Percentiles rank a stretch among this genome's conserved stretches.
phyloP scores from a whole-genome alignment of 2,113 vertebrate species.

The Formicarius rufipectus region DNA sequence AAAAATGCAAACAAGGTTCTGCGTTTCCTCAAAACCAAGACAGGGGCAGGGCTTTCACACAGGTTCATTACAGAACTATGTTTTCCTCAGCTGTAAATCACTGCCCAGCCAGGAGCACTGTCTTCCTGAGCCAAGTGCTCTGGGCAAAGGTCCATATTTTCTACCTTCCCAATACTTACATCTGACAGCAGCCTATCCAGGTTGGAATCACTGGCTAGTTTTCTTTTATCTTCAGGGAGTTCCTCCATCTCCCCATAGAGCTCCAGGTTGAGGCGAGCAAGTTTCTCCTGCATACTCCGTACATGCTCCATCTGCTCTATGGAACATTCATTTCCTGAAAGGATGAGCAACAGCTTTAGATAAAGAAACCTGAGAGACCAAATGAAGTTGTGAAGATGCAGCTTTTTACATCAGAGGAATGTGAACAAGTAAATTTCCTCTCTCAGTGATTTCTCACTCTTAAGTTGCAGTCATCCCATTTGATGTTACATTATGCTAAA shows the following conservation, averaged over 20 bases:
- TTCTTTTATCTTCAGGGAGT: constrained; percentile 90
- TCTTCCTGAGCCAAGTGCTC: background rate
- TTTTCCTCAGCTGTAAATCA: background rate
- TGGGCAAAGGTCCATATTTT: background rate
- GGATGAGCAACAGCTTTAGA: background rate
- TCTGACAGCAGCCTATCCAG: constrained; percentile 93
- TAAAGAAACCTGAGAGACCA: background rate
- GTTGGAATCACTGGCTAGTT: constrained; percentile 87
- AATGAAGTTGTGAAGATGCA: background rate
- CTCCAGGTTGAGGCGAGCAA: constrained; percentile 94
- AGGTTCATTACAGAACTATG: fast-evolving
- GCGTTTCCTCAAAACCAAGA: background rate
- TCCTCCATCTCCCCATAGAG: constrained; percentile 92
- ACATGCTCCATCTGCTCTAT: constrained; percentile 98
- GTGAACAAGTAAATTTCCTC: background rate
- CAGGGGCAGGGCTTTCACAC: background rate
- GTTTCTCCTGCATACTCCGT: constrained; percentile 96
- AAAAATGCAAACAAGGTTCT: background rate
- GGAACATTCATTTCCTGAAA: constrained; percentile 93
- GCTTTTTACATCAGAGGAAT: background rate
- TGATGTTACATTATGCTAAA: background rate
- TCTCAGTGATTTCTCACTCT: background rate
- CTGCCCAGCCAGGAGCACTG: fast-evolving
- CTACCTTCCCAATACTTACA: constrained; percentile 73
- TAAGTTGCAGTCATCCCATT: background rate